Evolutionary conservation across 2,797 vertebrate genomes (phyloP), one percentile per base, ranked within the genome.

Genomic region (Pygocentrus nattereri): DNA sequence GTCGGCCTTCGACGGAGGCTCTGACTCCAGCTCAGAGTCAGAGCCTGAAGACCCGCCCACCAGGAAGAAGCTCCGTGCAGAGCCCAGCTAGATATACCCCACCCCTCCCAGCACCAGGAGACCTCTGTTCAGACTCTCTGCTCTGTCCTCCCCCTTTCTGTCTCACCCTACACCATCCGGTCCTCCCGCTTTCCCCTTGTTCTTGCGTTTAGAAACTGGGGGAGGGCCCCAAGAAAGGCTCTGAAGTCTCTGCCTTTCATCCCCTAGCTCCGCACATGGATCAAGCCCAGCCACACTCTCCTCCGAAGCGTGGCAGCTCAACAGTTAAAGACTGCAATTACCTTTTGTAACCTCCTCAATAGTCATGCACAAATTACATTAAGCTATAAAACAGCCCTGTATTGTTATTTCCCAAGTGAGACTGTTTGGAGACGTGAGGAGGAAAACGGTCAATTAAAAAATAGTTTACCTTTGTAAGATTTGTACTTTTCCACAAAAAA

Each of bases 1-100:
- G 92, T 99, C 98, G 0, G 97, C 98, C 82, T 99, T 99, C 65
- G 98, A 99, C 82, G 98, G 98, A 0, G 98, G 98, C 88, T 99
- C 98, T 0, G 96, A 98, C 92, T 98, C 98, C 79, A 99, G 97
- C 94, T 99, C 98, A 0, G 98, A 98, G 87, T 99, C 97, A 0
- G 98, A 99, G 92, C 88, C 93, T 0, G 98, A 99, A 72, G 97
- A 98, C 92, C 96, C 95, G 4, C 96, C 97, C 88, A 96, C 91
- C 94, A 94, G 97, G 93, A 99, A 99, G 96, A 99, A 99, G 90
- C 94, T 97, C 88, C 97, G 97, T 8, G 94, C 95, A 93, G 97
- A 98, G 92, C 94, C 96, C 92, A 98, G 95, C 92, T 98, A 97
- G 87, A 47, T 65, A 82, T 38, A 74, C 62, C 69, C 49, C 59